Conservation (phyloP, 2,797 vertebrate species). For the Enteromius viviparus region DNA sequence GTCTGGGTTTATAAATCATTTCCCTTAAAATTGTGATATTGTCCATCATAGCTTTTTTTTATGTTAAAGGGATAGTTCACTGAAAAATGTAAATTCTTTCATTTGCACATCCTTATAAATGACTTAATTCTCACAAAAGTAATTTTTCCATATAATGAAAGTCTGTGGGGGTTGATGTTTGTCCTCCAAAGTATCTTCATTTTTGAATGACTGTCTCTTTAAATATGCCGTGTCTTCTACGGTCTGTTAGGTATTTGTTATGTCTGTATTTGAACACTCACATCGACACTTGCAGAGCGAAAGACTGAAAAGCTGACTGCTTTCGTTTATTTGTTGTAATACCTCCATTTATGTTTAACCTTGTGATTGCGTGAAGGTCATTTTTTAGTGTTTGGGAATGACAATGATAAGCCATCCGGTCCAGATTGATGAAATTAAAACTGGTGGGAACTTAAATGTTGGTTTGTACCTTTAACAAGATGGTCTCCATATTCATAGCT, state of each 20-base stretch:
- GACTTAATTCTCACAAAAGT: not conserved
- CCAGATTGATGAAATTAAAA: not conserved
- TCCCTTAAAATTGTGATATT: not conserved
- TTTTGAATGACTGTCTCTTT: conserved; percentile 1
- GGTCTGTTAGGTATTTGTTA: not conserved
- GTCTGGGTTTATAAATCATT: not conserved
- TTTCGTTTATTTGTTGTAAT: conserved; percentile 1
- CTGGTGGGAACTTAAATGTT: not conserved
- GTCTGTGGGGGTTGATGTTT: not conserved
- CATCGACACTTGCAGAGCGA: conserved; percentile 1
- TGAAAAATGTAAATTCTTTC: not conserved
- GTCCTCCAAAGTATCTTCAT: not conserved
- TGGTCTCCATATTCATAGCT: conserved; percentile 26
- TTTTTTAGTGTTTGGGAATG: not conserved
- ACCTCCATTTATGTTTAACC: not conserved
- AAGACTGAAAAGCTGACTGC: not conserved
- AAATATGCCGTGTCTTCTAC: not conserved
- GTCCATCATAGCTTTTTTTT: not conserved
- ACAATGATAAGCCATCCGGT: not conserved
- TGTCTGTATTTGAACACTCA: not conserved
- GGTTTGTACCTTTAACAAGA: conserved; percentile 15
- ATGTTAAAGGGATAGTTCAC: not conserved
- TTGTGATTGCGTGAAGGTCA: not conserved
- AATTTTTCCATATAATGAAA: not conserved
- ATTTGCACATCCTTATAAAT: not conserved